Conservation (phyloP, 2,113 vertebrate species). For the Oplegnathus fasciatus region DNA sequence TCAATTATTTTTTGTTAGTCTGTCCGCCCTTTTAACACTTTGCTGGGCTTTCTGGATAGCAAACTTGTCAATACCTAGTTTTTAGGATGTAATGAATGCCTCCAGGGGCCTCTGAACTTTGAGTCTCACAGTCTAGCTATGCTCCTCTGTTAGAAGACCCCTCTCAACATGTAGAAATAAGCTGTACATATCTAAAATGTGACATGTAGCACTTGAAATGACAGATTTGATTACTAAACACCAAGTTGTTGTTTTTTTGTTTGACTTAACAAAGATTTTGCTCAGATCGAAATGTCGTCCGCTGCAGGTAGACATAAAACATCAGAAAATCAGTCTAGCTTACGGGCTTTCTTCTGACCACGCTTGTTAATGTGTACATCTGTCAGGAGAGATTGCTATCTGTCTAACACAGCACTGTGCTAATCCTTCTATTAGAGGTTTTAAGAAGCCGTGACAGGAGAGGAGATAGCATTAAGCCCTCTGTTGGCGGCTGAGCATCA, state of each 20-base stretch:
- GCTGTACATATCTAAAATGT: neutral
- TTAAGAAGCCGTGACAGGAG: constrained; percentile 42
- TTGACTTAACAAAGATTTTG: constrained; percentile 2
- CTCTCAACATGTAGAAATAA: neutral
- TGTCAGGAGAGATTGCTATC: constrained; percentile 49
- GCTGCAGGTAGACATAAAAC: constrained; percentile 12
- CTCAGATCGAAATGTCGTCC: constrained; percentile 15
- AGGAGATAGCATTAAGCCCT: constrained; percentile 47
- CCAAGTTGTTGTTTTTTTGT: neutral
- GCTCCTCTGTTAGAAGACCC: neutral
- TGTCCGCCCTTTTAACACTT: neutral
- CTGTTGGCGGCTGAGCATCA: constrained; percentile 35
- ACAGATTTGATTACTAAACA: neutral
- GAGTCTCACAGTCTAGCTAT: neutral
- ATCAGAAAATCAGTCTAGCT: neutral
- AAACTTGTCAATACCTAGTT: neutral
- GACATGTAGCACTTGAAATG: neutral
- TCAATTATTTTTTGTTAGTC: neutral
- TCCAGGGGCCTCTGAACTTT: neutral
- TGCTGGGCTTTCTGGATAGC: neutral
- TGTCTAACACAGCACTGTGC: constrained; percentile 20
- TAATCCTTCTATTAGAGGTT: constrained; percentile 59
- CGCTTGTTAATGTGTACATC: constrained; percentile 19
- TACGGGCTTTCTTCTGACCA: neutral
- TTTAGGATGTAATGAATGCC: neutral